phyloP scores from a whole-genome alignment of 2,888 invertebrate species.

The Ferdinandea cuprea region DNA sequence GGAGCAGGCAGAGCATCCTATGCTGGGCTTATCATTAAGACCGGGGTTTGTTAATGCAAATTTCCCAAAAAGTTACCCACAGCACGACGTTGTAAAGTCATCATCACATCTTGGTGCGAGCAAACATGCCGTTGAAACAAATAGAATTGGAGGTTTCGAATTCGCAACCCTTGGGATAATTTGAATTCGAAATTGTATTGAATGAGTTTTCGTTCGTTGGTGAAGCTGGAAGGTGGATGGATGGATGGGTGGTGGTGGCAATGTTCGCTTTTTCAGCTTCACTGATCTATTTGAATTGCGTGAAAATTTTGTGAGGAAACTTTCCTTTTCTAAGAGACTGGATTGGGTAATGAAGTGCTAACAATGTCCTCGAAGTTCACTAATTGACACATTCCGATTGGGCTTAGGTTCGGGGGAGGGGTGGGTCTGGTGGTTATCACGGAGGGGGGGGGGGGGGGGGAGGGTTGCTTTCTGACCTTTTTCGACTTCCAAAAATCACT shows the following conservation, averaged over 20 bases:
- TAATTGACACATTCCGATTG: slow-evolving; percentile 73
- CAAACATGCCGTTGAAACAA: slow-evolving; percentile 43
- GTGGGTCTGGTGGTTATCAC: no score
- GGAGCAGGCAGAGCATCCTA: slow-evolving; percentile 2
- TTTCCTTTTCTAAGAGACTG: slow-evolving; percentile 16
- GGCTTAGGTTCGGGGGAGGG: slow-evolving; percentile 13
- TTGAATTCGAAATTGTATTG: slow-evolving; percentile 61
- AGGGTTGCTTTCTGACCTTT: slow-evolving; percentile 53
- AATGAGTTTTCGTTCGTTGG: neutral
- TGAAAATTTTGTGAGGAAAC: slow-evolving; percentile 59
- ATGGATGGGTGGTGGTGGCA: slow-evolving; percentile 1
- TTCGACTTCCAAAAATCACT: slow-evolving; percentile 52
- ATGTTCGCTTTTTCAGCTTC: slow-evolving; percentile 65
- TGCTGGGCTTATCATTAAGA: slow-evolving; percentile 40
- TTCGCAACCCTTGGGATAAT: slow-evolving; percentile 58
- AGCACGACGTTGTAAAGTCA: slow-evolving; percentile 22
- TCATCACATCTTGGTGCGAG: neutral
- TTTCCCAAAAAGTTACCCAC: slow-evolving; percentile 67
- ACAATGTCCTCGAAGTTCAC: slow-evolving; percentile 71
- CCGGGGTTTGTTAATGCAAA: slow-evolving; percentile 63
- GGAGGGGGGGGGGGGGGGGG: neutral
- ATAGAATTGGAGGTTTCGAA: slow-evolving; percentile 54
- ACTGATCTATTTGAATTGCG: slow-evolving; percentile 71
- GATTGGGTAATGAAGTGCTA: slow-evolving; percentile 74
- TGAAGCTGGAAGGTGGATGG: no score